Base-by-base conservation (phyloP, 92 coral and sea anemone genomes). In the Desmophyllum pertusum region DNA sequence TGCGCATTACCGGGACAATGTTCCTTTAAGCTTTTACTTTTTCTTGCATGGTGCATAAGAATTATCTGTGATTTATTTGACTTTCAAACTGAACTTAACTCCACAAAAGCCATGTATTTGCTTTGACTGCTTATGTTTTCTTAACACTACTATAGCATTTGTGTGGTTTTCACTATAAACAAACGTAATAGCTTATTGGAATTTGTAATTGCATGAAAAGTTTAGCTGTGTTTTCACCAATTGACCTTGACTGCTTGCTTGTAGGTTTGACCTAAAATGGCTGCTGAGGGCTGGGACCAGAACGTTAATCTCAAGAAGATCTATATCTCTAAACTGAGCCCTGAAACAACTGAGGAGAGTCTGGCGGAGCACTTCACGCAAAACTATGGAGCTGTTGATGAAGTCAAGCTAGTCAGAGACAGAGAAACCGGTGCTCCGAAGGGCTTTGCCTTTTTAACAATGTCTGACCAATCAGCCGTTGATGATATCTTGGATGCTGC, bases 291-390 rank as follows among this genome's bases (percentile, higher is more conserved):
- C 71, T 93, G 97, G 97, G 66, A 84, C 45, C 75, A 89, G 9
- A 94, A 94, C 61, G 86, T 87, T 1, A 91, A 86, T 85, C 72
- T 94, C 41, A 94, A 84, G 86, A 94, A 94, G 82, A 71, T 94
- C 33, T 94, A 89, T 74, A 91, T 89, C 50, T 93, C 93, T 2
- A 83, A 83, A 27, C 90, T 94, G 8, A 92, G 61, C 48, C 74
- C 38, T 36, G 92, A 87, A 18, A 81, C 95, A 15, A 50, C 79
- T 8, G 84, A 91, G 3, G 89, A 83, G 14, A 64, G 70, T 31
- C 55, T 94, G 35, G 36, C 25, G 17, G 87, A 87, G 14, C 75
- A 80, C 81, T 94, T 94, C 73, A 39, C n/a, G n/a, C n/a, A 83
- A 41, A 75, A 69, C 29, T 87, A 79, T 86, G 98, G 98, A 48